A percentile compares a stretch with the other conserved stretches of the same genome.
These are phyloP conservation scores for Macrosteles quadrilineatus DNA, from an alignment of 1,140 invertebrate genomes.

Conservation along the genomic window DNA sequence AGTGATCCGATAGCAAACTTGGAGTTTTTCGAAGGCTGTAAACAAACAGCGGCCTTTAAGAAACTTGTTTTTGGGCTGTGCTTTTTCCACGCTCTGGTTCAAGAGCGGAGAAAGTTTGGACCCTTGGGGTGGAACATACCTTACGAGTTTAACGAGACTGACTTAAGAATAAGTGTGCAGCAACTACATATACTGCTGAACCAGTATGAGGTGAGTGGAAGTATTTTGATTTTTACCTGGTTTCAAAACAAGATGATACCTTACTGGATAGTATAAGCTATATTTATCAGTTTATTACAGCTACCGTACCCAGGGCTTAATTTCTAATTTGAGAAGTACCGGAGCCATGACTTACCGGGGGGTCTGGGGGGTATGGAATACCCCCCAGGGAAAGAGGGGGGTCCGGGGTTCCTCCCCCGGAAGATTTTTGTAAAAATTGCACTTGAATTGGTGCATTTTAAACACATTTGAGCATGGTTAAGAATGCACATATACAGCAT, in stretches of 20 bases:
- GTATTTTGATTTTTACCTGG: neutral
- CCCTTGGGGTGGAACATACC: slow-evolving; percentile 94
- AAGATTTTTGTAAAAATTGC: too few relatives aligned
- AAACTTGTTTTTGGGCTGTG: slow-evolving; percentile 87
- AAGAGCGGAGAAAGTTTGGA: slow-evolving; percentile 89
- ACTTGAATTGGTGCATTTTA: too few relatives aligned
- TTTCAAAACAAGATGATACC: neutral
- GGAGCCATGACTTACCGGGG: too few relatives aligned
- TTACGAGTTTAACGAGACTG: slow-evolving; percentile 96
- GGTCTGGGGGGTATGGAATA: too few relatives aligned
- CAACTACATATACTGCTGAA: slow-evolving; percentile 90
- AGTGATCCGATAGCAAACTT: slow-evolving; percentile 84
- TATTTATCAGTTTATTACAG: too few relatives aligned
- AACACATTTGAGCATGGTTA: too few relatives aligned
- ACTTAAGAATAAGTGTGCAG: slow-evolving; percentile 82
- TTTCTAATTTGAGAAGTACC: too few relatives aligned
- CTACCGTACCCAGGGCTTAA: too few relatives aligned
- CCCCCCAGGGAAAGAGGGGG: too few relatives aligned
- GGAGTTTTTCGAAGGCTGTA: slow-evolving; percentile 86
- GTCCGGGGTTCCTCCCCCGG: too few relatives aligned
- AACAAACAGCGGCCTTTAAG: slow-evolving; percentile 76
- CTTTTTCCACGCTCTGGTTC: slow-evolving; percentile 93
- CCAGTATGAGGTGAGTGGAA: slow-evolving; percentile 64
- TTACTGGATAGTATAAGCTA: neutral
- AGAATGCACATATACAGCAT: too few relatives aligned